Evolutionary conservation across 2,113 vertebrate species (phyloP).

Genomic region (Erythrocercus mccallii): DNA sequence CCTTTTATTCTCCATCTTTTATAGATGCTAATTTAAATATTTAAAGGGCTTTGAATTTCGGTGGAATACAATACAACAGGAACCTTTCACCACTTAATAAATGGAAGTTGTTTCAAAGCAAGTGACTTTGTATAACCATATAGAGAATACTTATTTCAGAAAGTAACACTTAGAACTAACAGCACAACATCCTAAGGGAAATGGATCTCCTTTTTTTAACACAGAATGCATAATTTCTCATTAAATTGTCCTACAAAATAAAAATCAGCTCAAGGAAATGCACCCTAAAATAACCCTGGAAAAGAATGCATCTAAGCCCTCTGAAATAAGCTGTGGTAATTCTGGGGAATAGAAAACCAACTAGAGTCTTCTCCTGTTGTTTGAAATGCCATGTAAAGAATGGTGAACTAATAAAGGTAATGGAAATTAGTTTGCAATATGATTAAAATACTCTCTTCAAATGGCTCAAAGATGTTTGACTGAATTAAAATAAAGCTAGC

Average conservation of each 20-base stretch:
- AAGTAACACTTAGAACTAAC: neutral
- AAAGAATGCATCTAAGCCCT: neutral
- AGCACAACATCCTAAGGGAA: neutral
- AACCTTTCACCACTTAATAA: neutral
- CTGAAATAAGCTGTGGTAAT: neutral
- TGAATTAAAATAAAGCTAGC: neutral
- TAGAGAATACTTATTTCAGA: neutral
- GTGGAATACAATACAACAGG: neutral
- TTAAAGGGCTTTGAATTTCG: neutral
- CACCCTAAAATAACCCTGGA: neutral
- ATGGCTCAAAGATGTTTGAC: neutral
- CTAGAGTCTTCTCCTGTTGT: neutral
- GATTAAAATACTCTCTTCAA: neutral
- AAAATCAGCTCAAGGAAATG: neutral
- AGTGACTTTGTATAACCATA: neutral
- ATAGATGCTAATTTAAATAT: neutral
- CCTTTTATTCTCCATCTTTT: neutral
- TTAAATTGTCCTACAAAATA: neutral
- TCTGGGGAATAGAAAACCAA: neutral
- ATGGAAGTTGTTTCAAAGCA: neutral
- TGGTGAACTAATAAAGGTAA: neutral
- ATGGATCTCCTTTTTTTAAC: neutral
- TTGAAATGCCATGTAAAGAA: neutral
- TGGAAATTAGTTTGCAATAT: neutral
- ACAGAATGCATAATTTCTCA: neutral